A percentile compares a stretch with the other conserved stretches of the same genome.
These are phyloP conservation scores for Lumbricus terrestris DNA, from an alignment of 2,888 invertebrate species.

Conservation along the genomic window DNA sequence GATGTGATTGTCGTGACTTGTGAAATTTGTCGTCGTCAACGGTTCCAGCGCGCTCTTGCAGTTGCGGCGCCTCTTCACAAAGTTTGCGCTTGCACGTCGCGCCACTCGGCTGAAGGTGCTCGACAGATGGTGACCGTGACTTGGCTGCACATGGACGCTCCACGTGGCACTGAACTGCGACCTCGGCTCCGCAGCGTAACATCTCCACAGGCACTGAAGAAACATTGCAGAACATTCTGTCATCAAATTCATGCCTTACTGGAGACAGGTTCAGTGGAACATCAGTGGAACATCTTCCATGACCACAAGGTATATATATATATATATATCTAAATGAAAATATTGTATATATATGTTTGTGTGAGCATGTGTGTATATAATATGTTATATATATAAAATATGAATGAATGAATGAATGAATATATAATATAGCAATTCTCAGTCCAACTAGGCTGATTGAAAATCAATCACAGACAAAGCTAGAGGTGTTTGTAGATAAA, in stretches of 20 bases:
- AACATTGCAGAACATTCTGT: not conserved
- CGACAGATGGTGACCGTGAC: conserved; percentile 16
- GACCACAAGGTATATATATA: not conserved
- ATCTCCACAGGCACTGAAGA: conserved; percentile 72
- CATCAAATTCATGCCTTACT: not conserved
- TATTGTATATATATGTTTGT: too few relatives aligned
- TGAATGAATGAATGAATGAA: too few relatives aligned
- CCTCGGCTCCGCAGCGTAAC: conserved; percentile 74
- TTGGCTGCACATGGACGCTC: conserved; percentile 69
- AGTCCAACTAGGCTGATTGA: not conserved
- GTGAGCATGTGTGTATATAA: too few relatives aligned
- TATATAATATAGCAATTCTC: not conserved
- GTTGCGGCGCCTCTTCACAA: conserved; percentile 59
- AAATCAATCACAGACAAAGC: not conserved
- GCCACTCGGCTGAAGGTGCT: conserved; percentile 65
- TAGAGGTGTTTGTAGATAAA: not conserved
- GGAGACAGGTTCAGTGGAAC: not conserved
- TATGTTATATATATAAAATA: too few relatives aligned
- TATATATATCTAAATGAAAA: too few relatives aligned
- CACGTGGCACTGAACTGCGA: conserved; percentile 75
- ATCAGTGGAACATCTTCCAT: not conserved
- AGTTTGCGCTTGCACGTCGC: conserved; percentile 73
- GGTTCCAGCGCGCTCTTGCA: not conserved
- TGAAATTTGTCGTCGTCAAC: not conserved
- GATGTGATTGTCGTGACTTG: not conserved